A percentile compares a stretch with the other conserved stretches of the same genome.
Conservation (phyloP, 2,113 vertebrate species). For the Mobula hypostoma region DNA sequence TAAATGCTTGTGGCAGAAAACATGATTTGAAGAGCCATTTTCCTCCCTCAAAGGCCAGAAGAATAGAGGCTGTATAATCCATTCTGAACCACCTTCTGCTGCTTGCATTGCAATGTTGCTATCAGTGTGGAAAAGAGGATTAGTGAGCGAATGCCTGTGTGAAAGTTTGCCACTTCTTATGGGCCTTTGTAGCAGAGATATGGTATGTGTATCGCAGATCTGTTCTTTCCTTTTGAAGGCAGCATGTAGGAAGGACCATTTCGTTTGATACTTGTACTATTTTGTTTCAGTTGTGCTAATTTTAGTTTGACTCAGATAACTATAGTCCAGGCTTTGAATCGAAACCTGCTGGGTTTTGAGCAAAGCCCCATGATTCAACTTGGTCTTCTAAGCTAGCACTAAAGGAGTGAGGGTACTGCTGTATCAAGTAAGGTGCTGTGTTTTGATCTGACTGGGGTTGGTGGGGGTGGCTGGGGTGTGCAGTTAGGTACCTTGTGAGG, state of each 20-base stretch:
- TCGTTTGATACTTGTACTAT: background rate
- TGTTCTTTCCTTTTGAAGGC: background rate
- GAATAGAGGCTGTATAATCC: constrained; percentile 64
- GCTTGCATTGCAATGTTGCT: constrained; percentile 52
- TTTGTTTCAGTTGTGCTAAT: background rate
- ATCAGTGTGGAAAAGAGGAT: constrained; percentile 64
- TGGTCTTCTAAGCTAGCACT: background rate
- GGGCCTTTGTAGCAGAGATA: constrained; percentile 60
- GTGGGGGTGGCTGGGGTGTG: no score
- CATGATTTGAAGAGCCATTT: constrained; percentile 64
- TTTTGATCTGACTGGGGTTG: background rate
- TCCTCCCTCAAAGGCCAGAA: constrained; percentile 52
- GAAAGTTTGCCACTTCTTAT: constrained; percentile 55
- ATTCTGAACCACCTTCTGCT: constrained; percentile 55
- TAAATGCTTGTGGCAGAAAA: constrained; percentile 57
- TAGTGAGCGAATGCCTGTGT: constrained; percentile 54
- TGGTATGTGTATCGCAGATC: constrained; percentile 42
- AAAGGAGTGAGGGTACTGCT: background rate
- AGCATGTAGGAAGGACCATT: background rate
- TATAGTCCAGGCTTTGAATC: background rate
- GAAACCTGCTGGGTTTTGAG: background rate
- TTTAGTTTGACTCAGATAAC: background rate
- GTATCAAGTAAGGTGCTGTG: background rate
- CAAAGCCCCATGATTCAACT: background rate
- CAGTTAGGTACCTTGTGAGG: no score